Evolutionary conservation across 1,140 invertebrate genomes (phyloP), one percentile per base, ranked within the genome.

Genomic region (Ladona fulva): DNA sequence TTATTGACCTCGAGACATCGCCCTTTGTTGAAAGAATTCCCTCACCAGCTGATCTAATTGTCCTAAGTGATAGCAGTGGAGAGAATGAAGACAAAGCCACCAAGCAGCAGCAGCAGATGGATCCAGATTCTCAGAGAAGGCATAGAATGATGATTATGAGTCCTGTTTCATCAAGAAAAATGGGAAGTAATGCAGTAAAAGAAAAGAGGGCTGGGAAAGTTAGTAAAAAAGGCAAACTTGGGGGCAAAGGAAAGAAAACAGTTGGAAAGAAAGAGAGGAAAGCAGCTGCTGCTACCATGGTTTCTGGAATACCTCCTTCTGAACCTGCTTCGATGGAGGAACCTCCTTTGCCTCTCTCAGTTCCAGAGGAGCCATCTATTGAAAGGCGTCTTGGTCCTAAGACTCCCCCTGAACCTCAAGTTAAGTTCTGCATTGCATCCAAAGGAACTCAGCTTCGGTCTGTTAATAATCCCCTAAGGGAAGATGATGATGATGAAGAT

Each of bases 1-100:
- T 95, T 44, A 95, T 95, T 77, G 94, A 95, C 85, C 85, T 95
- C 75, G 93, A 94, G 81, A 89, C 91, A 77, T 94, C 93, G n/a
- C 93, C 93, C 0, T 94, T 94, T 83, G 88, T 91, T 80, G 93
- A 94, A 82, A 87, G 93, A 77, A 91, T 91, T 8, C 92, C 92
- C 0, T 93, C 93, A 22, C 93, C 93, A 0, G 88, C 90, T 77
- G 92, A 94, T 82, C 88, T 95, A 0, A 95, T 95, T 82, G 89
- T 95, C 25, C 85, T 95, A 0, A 94, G 92, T 77, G 93, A 95
- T 82, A 93, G 92, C 81, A 93, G 94, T 73, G 91, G 92, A 79
- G 89, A 87, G 74, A 87, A 87, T 79, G 84, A 85, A 80, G 81
- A 85, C 74, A 76, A 82, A 75, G 77, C 81, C 77, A 77, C 74